Evolutionary conservation across 2,888 invertebrate genomes (phyloP), one percentile per base, ranked within the genome.

Genomic region (Eutolmus rufibarbis): DNA sequence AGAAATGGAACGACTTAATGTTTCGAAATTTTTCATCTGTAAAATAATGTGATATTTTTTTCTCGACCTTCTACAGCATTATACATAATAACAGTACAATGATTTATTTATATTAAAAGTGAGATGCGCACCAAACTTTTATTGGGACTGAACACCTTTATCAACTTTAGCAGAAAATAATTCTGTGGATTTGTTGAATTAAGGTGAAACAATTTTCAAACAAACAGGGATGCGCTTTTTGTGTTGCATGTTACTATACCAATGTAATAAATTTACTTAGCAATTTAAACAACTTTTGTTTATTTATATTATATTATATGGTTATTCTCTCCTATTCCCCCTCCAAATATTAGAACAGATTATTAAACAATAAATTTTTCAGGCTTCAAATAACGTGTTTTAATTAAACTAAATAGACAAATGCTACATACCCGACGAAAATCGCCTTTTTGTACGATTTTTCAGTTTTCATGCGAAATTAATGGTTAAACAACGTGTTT

Each of bases 41-140:
- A 82, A 57, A 51, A 82, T 82, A 66, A 57, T 82, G 82, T 82
- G 82, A 82, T 82, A 82, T 82, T 82, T 82, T 82, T 34, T 82
- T 66, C 66, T 82, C 37, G 37, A 82, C n/a, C 40, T 82, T 82
- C 82, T 34, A 82, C 82, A 82, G 82, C 82, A 82, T 82, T 82
- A 57, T 82, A 82, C 82, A 76, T 34, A 76, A 34, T 46, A 46
- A 76, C 76, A 82, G 82, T 82, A 57, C 66, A 82, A 57, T 57
- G 82, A 56, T 82, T n/a, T 37, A 82, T 82, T 56, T 82, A 79
- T 79, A 79, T 51, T n/a, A 79, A 8, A 79, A 23, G 5, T 16
- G n/a, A 19, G 28, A 66, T 66, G 66, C 28, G 66, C 66, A 12
- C 66, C 28, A 12, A 66, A 12, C 28, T 28, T 66, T 66, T 66